Base-by-base conservation (phyloP, 2,888 invertebrate genomes). In the Bembecia ichneumoniformis region DNA sequence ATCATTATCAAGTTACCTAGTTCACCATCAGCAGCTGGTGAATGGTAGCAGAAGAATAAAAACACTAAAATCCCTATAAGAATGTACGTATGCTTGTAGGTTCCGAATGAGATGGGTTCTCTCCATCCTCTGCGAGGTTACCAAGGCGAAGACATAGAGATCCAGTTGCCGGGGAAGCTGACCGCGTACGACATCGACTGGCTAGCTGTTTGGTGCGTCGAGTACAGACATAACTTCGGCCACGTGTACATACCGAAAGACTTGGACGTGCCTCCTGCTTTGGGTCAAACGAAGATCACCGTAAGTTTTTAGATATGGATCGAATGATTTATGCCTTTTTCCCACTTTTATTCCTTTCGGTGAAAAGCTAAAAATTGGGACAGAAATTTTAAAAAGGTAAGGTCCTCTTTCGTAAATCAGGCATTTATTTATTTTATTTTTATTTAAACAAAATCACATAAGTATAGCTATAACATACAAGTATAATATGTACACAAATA, bases 141-240 rank as follows among this genome's bases (percentile, higher is more conserved):
- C 79, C 93, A 95, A 67, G 96, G 96, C 3, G 95, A 96, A 73
- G 96, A 96, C 76, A 95, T 97, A 53, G 96, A 96, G 83, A 93
- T 97, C 60, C 94, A 95, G 66, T 80, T 97, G 49, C 96, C 96
- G 0, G 93, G 93, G 47, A 91, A 92, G 62, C 77, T 96, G 57
- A 96, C 96, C 0, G 95, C 96, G 1, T 94, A 96, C 80, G 96
- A 96, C 76, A 94, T 97, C 61, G 95, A 96, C 78, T 97, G 96
- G 96, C 88, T 97, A 34, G 90, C 95, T 0, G 93, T 97, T 0
- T 97, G 96, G 95, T 96, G 96, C 68, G 94, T 96, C n/a, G 92
- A 93, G 66, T 95, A 94, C 78, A 82, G 92, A 3, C 95, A 96
- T 68, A 96, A 96, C 83, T 97, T 96, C 71, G 97, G 97, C 0